Base-by-base conservation (phyloP, 2,797 vertebrate species). In the Tangara arthus region DNA sequence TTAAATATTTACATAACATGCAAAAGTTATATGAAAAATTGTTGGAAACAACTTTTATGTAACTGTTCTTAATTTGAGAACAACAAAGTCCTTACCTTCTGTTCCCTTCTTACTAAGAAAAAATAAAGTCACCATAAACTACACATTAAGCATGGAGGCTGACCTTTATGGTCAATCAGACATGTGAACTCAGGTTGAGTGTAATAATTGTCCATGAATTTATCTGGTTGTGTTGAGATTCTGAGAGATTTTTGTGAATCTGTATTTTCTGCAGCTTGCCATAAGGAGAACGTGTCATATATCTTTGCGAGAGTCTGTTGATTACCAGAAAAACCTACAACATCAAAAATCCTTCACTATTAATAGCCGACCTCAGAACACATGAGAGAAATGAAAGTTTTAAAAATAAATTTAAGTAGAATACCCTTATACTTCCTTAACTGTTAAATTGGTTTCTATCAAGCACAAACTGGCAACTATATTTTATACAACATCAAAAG, bases 401-500 rank as follows among this genome's bases (percentile, higher is more conserved):
- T 56, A 76, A 89, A 76, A 85, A 76, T 15, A 87, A 93, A 83
- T 93, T 89, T 56, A n/a, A 6, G 24, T 55, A 88, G 47, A 76
- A 94, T 87, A 90, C 2, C 26, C 9, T 66, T 91, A 50, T 18
- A 32, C 50, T 71, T 12, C 28, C 24, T 63, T 71, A 76, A 26
- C n/a, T 86, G 42, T 88, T 89, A 84, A 89, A 44, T 32, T 79
- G 37, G 9, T 59, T 93, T 93, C 68, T 61, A 61, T 81, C 32
- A 82, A 76, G 26, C 22, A 63, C 27, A 89, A 95, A 64, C 16
- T 46, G 26, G n/a, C 78, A 97, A 46, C n/a, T 66, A 11, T 47
- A 84, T 90, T 85, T 95, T 87, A 88, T 57, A 49, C 7, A 86
- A 26, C 50, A 75, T 81, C 82, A 90, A 84, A 95, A 93, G 27